A percentile compares a stretch with the other conserved stretches of the same genome.
Conservation (phyloP, 2,888 invertebrate species). For the Rhagium mordax region DNA sequence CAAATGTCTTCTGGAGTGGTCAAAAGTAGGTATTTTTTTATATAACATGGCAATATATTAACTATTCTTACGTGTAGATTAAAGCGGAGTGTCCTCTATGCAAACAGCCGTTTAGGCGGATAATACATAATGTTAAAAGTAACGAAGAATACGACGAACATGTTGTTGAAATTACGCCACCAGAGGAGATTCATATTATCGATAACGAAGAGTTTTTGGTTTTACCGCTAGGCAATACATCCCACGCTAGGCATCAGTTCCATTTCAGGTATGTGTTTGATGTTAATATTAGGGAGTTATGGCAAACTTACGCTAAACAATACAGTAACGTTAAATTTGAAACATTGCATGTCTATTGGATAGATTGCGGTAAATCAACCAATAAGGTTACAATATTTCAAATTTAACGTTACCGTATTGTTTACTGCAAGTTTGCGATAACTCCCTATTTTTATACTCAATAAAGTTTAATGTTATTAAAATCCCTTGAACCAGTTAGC, state of each 20-base stretch:
- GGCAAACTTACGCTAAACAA: no score
- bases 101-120: slow-evolving; percentile 91
- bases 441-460: no score
- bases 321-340: no score
- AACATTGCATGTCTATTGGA: no score
- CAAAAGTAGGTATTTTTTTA: slow-evolving; percentile 76
- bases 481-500: no score
- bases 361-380: no score
- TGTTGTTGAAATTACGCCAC: slow-evolving; percentile 67
- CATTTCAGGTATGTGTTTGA: slow-evolving; percentile 65
- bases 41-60: not conserved
- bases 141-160: slow-evolving; percentile 92
- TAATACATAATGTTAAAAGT: slow-evolving; percentile 93
- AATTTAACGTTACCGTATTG: no score
- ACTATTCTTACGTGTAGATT: slow-evolving; percentile 72
- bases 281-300: no score
- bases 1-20: slow-evolving; percentile 93
- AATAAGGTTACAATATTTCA: no score
- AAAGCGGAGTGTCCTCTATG: slow-evolving; percentile 96
- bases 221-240: slow-evolving; percentile 53
- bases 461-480: no score
- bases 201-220: slow-evolving; percentile 60
- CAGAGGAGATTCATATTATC: slow-evolving; percentile 57
- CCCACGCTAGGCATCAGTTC: slow-evolving; percentile 64
- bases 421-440: no score